Conservation (phyloP, 2,797 vertebrate genomes). For the Neosilurus hyrtlii region DNA sequence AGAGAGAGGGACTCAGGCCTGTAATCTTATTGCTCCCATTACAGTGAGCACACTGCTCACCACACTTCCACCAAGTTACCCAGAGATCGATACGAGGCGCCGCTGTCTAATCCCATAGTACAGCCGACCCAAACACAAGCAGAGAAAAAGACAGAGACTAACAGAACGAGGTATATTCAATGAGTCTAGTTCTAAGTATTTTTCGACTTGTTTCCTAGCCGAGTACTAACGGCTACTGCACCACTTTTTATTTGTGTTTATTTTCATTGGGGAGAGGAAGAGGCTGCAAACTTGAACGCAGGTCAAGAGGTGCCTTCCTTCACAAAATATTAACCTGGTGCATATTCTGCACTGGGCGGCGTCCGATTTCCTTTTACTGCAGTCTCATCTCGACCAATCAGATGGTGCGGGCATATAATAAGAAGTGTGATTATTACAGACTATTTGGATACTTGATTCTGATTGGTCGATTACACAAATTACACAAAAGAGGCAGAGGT, state of each 20-base stretch:
- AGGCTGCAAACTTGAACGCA: not conserved
- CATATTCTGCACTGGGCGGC: not conserved
- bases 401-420: too few relatives aligned
- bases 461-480: too few relatives aligned
- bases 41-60: conserved; percentile 38
- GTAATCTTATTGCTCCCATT: conserved; percentile 55
- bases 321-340: not conserved
- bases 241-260: too few relatives aligned
- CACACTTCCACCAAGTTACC: conserved; percentile 28
- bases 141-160: conserved; percentile 26
- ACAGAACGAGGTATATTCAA: not conserved
- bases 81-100: conserved; percentile 39
- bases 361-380: too few relatives aligned
- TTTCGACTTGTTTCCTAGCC: not conserved
- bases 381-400: too few relatives aligned
- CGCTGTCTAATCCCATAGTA: conserved; percentile 38
- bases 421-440: too few relatives aligned
- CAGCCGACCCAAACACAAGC: not conserved
- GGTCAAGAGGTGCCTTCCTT: not conserved
- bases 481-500: not conserved
- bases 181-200: not conserved
- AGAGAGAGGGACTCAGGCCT: conserved; percentile 32
- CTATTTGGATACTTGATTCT: too few relatives aligned
- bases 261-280: not conserved
- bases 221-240: not conserved